Base-by-base conservation (phyloP, 2,113 vertebrate species). In the Columba janthina region DNA sequence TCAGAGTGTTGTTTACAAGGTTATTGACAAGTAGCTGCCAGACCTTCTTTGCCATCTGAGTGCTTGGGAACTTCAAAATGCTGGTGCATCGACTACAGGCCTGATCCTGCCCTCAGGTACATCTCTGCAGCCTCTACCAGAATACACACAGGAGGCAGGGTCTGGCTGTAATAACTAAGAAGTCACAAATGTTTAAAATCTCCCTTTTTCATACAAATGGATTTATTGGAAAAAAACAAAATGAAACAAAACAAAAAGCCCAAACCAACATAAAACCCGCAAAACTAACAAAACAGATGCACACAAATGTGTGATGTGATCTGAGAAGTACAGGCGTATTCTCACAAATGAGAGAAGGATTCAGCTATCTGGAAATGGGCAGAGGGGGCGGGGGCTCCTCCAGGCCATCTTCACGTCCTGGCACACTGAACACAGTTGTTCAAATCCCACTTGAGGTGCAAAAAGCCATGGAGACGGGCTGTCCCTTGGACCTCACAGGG, bases 21-120 rank as follows among this genome's bases (percentile, higher is more conserved):
- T 75, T 92, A 79, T 85, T 72, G 74, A 69, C 74, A 94, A 88
- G 36, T 29, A 87, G 53, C 50, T 91, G 58, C 18, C 87, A 89
- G 66, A 82, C 15, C 5, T 78, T 77, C 48, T 86, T 69, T 78
- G 46, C 19, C 67, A 24, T 62, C 40, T 85, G 54, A 66, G 26
- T 62, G 36, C 32, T 60, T 86, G 38, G 20, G 46, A 73, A 29
- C 26, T 79, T 85, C 46, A 88, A 85, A 85, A 89, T 40, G 12
- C 50, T 61, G 65, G 18, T 5, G 51, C 66, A 91, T 69, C 64
- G 71, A 88, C 79, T 46, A 51, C 10, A 7, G 10, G 32, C 48
- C 54, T 73, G 77, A 73, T 76, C 44, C 29, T 64, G 34, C 50
- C 38, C 53, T 48, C 72, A 48, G 67, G 17, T 66, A 70, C 32